Evolutionary conservation across 2,888 invertebrate species (phyloP), one percentile per base, ranked within the genome.

Genomic region (Meteorus cinctellus): DNA sequence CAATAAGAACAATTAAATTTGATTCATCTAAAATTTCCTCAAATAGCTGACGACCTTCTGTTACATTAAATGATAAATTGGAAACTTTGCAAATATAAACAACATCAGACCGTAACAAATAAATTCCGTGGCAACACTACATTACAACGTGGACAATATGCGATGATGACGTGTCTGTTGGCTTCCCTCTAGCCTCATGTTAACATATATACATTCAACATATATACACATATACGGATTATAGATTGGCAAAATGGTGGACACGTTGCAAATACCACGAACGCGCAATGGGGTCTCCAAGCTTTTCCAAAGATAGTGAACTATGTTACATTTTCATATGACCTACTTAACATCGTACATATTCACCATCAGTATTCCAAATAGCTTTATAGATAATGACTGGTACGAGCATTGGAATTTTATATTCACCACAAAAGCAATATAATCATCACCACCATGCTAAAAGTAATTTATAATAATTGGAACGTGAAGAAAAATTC

Each of bases 281-380:
- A 51, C 69, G 63, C 63, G 63, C 63, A 36, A 71, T 34, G 24
- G 34, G 51, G 55, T 55, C 55, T 70, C 70, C 2, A 71, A 75
- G 75, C 75, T 75, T 75, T 75, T 75, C 75, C 75, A 71, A 62
- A 76, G 72, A 72, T 62, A 62, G 60, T 34, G 31, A 55, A 55
- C 19, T 55, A 19, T 55, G n/a, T 24, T 19, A 19, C 8, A 55
- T 19, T 19, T 55, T 55, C 41, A 24, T 36, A 29, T 71, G 60
- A 71, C 41, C 62, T 71, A 71, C 71, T 71, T 60, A 19, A 55
- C 10, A 19, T 55, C 6, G 2, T 19, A 19, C 8, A 55, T 55
- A 55, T 55, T 19, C 8, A n/a, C 19, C 19, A 55, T 55, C 19
- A 55, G n/a, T n/a, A 10, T 48, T 48, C 48, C 48, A 4, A n/a